Evolutionary conservation across 1,140 invertebrate species (phyloP), one percentile per base, ranked within the genome.

Genomic region (Radopholus similis): DNA sequence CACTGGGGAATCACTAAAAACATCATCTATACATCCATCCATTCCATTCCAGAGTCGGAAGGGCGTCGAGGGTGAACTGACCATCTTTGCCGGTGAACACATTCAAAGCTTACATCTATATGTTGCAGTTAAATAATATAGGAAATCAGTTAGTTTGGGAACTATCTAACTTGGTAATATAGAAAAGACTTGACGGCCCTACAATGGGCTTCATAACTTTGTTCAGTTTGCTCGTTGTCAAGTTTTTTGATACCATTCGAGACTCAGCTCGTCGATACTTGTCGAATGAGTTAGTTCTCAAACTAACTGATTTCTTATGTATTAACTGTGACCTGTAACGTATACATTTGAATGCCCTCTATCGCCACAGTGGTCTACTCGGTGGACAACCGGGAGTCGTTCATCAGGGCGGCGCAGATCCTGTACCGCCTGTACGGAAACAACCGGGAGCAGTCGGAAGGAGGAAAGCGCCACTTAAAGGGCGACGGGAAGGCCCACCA

Each of bases 341-440:
- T 40, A 72, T 30, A 28, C 64, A 11, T 72, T 71, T 4, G 35
- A 71, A 71, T 53, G 76, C 13, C 54, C 64, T 23, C 28, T n/a
- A n/a, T n/a, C n/a, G n/a, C n/a, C n/a, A n/a, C 42, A 62, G 71
- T 77, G 9, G 64, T 79, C 23, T 77, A 77, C 53, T 74, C 68
- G 21, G 66, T 77, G 15, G 72, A 76, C 47, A 66, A 55, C 37
- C 75, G 74, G n/a, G 76, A 77, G 21, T 79, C 77, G 6, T 77
- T 77, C 47, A 66, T 54, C 38, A 35, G 37, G n/a, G 75, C 75
- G 1, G 74, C 77, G 11, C 68, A 77, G 62, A 68, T 72, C 15
- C 34, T 77, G n/a, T 79, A 73, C 37, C 71, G 77, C 18, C 34
- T 77, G 18, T 72, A 78, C 55, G 74, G 40, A 13, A 21, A 42